Evolutionary conservation across 2,888 invertebrate species (phyloP), one percentile per base, ranked within the genome.

Genomic region (Chloromyia formosa): DNA sequence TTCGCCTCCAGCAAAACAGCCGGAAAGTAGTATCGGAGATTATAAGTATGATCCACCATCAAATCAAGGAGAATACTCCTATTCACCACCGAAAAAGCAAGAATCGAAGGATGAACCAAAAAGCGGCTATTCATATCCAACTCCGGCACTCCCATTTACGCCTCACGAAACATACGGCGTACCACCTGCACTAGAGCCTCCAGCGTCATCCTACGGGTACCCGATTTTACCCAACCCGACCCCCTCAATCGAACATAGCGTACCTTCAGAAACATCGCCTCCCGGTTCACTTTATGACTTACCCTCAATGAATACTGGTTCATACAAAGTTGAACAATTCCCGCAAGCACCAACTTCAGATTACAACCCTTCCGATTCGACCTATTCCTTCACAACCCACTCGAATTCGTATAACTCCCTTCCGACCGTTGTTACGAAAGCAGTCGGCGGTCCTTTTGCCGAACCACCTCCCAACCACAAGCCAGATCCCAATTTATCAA

Each of bases 401-500:
- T 20, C 53, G 4, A 74, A 74, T 12, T 14, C 64, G 22, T 64
- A 58, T 40, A 56, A 79, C 23, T 62, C 79, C 0, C 23, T 71
- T 16, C 35, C 71, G 27, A 35, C 56, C 16, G 42, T 12, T 14
- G 42, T 20, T 4, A 53, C 7, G 14, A 71, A 75, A 73, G 53
- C 54, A 2, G 56, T 74, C 10, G 79, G 78, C 16, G 81, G 80
- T 10, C 77, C 80, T 20, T 82, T 81, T 27, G 82, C 82, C 0
- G 82, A 80, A 16, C 81, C 80, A 3, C 80, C 82, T 16, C 73
- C 54, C 16, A 1, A 79, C 75, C 62, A 49, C 71, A 73, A 74
- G 75, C 27, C 40, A 45, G 61, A 80, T 0, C 78, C 80, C 10
- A 79, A 80, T n/a, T 81, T 82, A 20, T 78, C 82, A 1, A 80